A percentile compares a stretch with the other conserved stretches of the same genome.
Conservation (phyloP, 2,113 vertebrate species). For the Galbula dea region DNA sequence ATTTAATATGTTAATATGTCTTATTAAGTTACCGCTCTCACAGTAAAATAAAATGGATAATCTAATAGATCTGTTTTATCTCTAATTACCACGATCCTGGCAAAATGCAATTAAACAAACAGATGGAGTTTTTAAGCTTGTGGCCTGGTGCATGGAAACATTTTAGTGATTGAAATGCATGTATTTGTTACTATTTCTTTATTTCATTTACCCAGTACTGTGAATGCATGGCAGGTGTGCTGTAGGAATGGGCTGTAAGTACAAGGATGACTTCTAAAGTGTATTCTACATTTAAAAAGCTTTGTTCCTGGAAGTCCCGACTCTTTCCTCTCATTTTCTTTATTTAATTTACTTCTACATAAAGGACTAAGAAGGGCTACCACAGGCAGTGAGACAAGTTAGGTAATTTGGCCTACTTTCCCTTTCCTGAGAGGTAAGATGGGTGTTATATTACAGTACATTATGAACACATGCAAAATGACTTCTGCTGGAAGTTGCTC, state of each 20-base stretch:
- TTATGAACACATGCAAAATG: background rate
- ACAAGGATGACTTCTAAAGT: background rate
- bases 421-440: background rate
- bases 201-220: background rate
- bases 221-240: background rate
- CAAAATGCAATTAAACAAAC: constrained; percentile 66
- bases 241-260: background rate
- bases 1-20: constrained; percentile 57
- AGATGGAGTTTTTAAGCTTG: constrained; percentile 36
- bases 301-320: background rate
- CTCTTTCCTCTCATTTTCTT: background rate
- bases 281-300: background rate
- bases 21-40: constrained; percentile 55
- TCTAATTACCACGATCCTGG: constrained; percentile 58
- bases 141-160: constrained; percentile 9
- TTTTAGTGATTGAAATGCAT: background rate
- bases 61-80: constrained; percentile 65
- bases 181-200: background rate
- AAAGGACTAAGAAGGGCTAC: background rate
- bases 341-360: background rate
- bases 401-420: background rate
- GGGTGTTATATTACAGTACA: background rate
- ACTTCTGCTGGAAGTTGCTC: background rate
- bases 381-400: background rate
- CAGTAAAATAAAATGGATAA: constrained; percentile 61